phyloP scores from a whole-genome alignment of 92 coral and sea anemone genomes.

The Muricea muricata region DNA sequence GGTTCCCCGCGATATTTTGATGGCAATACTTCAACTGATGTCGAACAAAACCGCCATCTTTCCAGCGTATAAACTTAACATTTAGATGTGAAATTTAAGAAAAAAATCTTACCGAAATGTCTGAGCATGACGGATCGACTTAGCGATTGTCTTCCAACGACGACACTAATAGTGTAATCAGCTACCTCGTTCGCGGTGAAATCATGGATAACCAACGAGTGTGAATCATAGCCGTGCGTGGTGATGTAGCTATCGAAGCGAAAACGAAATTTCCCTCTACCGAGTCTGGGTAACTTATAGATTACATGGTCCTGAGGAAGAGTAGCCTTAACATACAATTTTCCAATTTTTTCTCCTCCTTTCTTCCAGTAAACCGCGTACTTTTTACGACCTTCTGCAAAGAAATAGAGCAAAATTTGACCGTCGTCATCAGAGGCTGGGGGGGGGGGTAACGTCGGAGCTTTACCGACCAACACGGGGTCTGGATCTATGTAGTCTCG shows the following conservation, averaged over 20 bases:
- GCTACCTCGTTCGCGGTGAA: slow-evolving; percentile 40
- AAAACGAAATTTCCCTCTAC: not conserved
- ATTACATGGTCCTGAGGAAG: not conserved
- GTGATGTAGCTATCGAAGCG: not conserved
- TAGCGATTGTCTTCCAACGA: too few relatives aligned
- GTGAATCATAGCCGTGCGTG: slow-evolving; percentile 13
- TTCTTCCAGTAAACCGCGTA: not conserved
- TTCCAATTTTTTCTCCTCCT: not conserved
- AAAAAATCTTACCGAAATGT: slow-evolving; percentile 20
- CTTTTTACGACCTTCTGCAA: not conserved
- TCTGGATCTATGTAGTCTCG: too few relatives aligned
- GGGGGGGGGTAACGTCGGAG: too few relatives aligned
- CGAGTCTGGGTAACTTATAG: not conserved
- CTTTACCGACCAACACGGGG: too few relatives aligned
- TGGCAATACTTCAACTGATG: too few relatives aligned
- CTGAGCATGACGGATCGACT: not conserved
- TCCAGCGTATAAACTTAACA: too few relatives aligned
- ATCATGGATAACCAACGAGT: slow-evolving; percentile 9
- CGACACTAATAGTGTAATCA: slow-evolving; percentile 59
- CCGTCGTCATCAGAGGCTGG: too few relatives aligned
- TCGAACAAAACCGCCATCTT: too few relatives aligned
- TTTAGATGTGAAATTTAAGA: too few relatives aligned
- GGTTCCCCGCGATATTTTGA: too few relatives aligned
- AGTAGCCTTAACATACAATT: not conserved
- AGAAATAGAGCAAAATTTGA: not conserved